phyloP scores from a whole-genome alignment of 2,888 invertebrate genomes.

The Nasonovia ribisnigri region DNA sequence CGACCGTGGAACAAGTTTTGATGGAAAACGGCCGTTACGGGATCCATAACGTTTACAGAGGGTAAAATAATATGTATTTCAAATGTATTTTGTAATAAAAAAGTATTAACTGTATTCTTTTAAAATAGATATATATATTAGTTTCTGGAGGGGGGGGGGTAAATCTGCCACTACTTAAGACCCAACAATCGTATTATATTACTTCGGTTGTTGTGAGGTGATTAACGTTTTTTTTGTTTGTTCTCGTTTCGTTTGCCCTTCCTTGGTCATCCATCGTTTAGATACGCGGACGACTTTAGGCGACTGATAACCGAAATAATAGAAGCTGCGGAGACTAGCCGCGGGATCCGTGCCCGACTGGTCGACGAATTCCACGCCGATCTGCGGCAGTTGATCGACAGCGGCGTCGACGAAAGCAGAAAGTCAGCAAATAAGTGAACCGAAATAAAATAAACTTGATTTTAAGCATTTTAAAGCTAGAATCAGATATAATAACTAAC shows the following conservation, averaged over 20 bases:
- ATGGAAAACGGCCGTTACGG: conserved; percentile 43
- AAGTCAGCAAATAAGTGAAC: conserved; percentile 31
- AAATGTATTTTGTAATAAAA: too few relatives aligned
- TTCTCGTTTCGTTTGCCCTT: not conserved
- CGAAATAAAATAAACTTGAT: not conserved
- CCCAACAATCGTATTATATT: not conserved
- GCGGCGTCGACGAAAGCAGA: conserved; percentile 38
- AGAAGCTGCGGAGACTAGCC: conserved; percentile 21
- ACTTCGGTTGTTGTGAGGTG: not conserved
- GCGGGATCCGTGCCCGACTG: not conserved
- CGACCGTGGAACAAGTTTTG: conserved; percentile 26
- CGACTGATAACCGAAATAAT: conserved; percentile 23
- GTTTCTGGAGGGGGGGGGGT: too few relatives aligned
- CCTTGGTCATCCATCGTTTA: not conserved
- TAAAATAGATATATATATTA: not conserved
- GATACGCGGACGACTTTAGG: conserved; percentile 30
- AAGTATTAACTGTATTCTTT: not conserved
- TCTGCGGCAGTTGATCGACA: not conserved
- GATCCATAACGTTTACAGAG: conserved; percentile 39
- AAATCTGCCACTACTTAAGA: not conserved
- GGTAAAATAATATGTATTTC: too few relatives aligned
- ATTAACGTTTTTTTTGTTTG: not conserved
- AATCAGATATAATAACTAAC: not conserved
- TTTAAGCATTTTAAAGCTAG: not conserved
- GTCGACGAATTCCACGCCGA: not conserved